A percentile compares a stretch with the other conserved stretches of the same genome.
Conservation (phyloP, 2,113 vertebrate species). For the Lophotis ruficrista region DNA sequence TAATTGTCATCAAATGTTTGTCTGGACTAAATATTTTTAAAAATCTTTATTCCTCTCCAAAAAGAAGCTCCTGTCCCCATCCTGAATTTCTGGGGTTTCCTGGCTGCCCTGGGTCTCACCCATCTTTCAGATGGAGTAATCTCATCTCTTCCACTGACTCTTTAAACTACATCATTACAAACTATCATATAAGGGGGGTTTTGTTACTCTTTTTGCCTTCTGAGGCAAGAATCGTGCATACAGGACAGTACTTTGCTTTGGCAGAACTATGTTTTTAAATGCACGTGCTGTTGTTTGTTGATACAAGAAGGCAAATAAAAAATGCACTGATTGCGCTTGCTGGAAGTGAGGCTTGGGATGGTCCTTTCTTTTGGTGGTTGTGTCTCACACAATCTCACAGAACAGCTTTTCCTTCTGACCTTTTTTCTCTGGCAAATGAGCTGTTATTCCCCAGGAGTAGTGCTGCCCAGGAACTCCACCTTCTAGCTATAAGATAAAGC, state of each 20-base stretch:
- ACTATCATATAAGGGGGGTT: rapidly evolving
- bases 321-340: background rate
- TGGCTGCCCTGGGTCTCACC: background rate
- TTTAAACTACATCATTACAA: background rate
- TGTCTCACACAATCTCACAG: background rate
- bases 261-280: background rate
- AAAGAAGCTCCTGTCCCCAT: background rate
- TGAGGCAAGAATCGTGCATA: background rate
- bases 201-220: background rate
- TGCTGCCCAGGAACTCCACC: background rate
- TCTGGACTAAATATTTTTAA: background rate
- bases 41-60: background rate
- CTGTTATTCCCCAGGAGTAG: background rate
- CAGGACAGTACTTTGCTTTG: background rate
- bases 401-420: background rate
- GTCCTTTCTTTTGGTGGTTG: background rate
- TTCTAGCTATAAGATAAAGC: background rate
- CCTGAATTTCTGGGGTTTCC: background rate
- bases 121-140: background rate
- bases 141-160: background rate
- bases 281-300: background rate
- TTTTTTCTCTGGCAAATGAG: background rate
- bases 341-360: background rate
- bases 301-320: background rate
- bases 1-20: background rate